Percentiles rank a stretch among this genome's conserved stretches.
These are phyloP conservation scores for Hippocampus zosterae DNA, from an alignment of 2,113 vertebrate genomes.

Conservation along the genomic window DNA sequence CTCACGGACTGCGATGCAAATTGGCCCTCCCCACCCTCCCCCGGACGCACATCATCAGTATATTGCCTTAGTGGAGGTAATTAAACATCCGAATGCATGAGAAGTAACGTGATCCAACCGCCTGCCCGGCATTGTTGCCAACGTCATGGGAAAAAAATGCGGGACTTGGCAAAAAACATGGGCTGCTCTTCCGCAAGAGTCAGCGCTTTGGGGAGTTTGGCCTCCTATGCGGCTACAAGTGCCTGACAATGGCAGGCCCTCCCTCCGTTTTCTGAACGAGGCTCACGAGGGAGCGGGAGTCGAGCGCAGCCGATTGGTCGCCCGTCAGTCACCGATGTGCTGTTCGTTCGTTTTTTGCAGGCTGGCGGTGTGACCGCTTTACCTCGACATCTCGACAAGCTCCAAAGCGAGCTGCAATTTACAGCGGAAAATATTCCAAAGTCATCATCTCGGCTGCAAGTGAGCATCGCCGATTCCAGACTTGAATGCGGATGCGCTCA, in stretches of 20 bases:
- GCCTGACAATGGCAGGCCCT: no score
- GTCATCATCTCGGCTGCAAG: not conserved
- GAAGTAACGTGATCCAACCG: conserved; percentile 32
- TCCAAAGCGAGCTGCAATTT: no score
- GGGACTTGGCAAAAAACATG: conserved; percentile 11
- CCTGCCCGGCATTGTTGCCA: conserved; percentile 9
- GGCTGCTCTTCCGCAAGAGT: conserved; percentile 31
- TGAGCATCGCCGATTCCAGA: conserved; percentile 11
- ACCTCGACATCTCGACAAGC: no score
- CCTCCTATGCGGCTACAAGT: conserved; percentile 16
- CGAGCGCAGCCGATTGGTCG: no score
- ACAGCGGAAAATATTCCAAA: not conserved
- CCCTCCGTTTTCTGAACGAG: no score
- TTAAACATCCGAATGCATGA: conserved; percentile 41
- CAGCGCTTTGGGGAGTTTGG: not conserved
- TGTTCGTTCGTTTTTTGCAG: no score
- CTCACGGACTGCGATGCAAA: no score
- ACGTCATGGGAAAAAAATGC: conserved; percentile 34
- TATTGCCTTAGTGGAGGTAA: conserved; percentile 50
- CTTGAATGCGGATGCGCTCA: conserved; percentile 43
- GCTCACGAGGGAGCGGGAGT: no score
- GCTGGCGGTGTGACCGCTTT: no score
- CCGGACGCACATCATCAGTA: not conserved
- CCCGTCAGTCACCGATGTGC: no score
- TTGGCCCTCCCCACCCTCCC: not conserved